Percentiles rank a stretch among this genome's conserved stretches.
These are phyloP conservation scores for Nannospalax galili DNA, from an alignment of 2,113 vertebrate genomes.

Conservation along the genomic window DNA sequence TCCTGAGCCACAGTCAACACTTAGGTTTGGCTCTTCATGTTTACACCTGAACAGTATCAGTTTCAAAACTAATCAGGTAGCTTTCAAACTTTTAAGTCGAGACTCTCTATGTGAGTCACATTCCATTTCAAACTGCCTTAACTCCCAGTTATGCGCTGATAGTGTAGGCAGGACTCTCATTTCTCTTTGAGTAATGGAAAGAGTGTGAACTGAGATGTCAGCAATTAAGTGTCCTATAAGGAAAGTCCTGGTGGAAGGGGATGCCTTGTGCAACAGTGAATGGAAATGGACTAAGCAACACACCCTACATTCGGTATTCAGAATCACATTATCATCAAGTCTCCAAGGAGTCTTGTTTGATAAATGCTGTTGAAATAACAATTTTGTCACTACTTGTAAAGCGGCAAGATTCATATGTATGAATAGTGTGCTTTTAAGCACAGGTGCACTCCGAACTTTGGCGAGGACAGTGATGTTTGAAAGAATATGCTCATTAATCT, in stretches of 20 bases:
- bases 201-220: constrained; percentile 71
- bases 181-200: constrained; percentile 75
- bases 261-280: constrained; percentile 64
- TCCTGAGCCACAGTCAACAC: background rate
- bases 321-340: constrained; percentile 67
- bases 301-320: constrained; percentile 49
- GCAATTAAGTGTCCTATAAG: constrained; percentile 64
- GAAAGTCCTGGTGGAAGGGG: constrained; percentile 66
- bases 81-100: constrained; percentile 67
- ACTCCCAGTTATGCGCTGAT: constrained; percentile 40
- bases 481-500: constrained; percentile 76
- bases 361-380: constrained; percentile 66
- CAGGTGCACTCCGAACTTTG: constrained; percentile 19
- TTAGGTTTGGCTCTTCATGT: background rate
- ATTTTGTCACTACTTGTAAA: constrained; percentile 58
- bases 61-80: constrained; percentile 54
- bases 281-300: constrained; percentile 66
- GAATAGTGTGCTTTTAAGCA: constrained; percentile 41
- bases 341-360: constrained; percentile 12
- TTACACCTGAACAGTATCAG: background rate
- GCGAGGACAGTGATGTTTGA: constrained; percentile 28
- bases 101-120: constrained; percentile 36
- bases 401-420: constrained; percentile 47
- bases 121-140: constrained; percentile 31
- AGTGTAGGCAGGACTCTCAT: constrained; percentile 40